Evolutionary conservation across 2,797 vertebrate genomes (phyloP).

Genomic region (Sciurus carolinensis): DNA sequence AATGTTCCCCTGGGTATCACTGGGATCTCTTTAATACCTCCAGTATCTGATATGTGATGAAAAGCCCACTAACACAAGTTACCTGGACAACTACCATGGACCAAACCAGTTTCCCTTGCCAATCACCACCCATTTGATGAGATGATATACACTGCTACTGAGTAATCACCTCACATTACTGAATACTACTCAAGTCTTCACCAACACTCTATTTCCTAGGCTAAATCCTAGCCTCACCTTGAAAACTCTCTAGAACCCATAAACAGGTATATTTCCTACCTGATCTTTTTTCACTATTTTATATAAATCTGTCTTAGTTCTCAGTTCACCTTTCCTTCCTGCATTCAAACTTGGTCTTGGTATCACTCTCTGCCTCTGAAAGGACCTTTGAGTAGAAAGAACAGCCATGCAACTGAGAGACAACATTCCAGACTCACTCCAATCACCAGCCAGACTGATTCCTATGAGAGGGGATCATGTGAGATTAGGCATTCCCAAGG

Average conservation of each 20-base stretch:
- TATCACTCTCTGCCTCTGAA: neutral
- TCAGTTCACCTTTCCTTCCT: neutral
- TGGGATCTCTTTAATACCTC: neutral
- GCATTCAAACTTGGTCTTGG: neutral
- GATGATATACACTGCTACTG: neutral
- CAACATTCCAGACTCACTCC: neutral
- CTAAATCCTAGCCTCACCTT: neutral
- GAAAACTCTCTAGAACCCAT: neutral
- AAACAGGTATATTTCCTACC: neutral
- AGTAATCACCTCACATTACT: neutral
- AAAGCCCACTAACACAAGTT: neutral
- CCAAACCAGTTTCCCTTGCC: neutral
- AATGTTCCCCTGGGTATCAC: too few species aligned
- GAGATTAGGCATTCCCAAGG: neutral
- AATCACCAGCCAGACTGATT: neutral
- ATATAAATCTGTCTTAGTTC: neutral
- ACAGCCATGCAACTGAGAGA: neutral
- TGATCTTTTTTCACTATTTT: neutral
- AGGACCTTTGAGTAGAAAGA: neutral
- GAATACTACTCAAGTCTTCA: neutral
- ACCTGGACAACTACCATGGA: neutral
- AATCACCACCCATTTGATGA: neutral
- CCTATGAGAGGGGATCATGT: neutral
- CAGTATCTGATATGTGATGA: neutral
- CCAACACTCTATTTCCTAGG: neutral